Conservation (phyloP, 2,888 invertebrate species). For the Limnephilus auricula region DNA sequence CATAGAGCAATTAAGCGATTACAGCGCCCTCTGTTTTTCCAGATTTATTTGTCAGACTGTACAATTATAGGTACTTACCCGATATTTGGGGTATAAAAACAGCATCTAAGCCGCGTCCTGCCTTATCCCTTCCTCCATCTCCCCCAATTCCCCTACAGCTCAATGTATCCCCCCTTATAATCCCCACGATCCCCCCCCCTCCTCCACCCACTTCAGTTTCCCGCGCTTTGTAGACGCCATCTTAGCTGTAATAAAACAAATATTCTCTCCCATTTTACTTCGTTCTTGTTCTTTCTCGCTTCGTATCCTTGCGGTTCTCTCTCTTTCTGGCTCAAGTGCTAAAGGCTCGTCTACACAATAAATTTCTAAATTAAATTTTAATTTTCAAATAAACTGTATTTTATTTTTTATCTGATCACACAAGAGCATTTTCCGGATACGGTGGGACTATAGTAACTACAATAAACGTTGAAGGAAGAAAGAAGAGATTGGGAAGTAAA, state of each 20-base stretch:
- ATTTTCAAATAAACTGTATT: no score
- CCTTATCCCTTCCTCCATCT: not conserved
- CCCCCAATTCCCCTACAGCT: not conserved
- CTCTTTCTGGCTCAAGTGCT: conserved; percentile 33
- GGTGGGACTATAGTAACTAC: no score
- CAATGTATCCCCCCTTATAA: not conserved
- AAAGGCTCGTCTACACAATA: not conserved
- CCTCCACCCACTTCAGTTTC: conserved; percentile 10
- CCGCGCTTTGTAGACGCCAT: conserved; percentile 44
- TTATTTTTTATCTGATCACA: no score
- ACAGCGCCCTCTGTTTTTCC: not conserved
- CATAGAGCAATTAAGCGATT: not conserved
- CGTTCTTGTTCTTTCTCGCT: conserved; percentile 50
- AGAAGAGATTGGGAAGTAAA: no score
- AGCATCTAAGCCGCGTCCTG: conserved; percentile 43
- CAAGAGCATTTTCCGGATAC: no score
- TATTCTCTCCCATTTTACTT: conserved; percentile 52
- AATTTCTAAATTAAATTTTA: not conserved
- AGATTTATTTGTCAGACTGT: not conserved
- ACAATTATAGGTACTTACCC: not conserved
- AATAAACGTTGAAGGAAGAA: no score
- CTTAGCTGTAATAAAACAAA: conserved; percentile 56
- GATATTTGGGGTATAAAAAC: conserved; percentile 42
- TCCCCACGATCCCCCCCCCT: not conserved
- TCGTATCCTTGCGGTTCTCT: conserved; percentile 47